Percentiles rank a stretch among this genome's conserved stretches.
These are phyloP conservation scores for Cyrtodaria siliqua DNA, from an alignment of 2,888 invertebrate genomes.

Conservation along the genomic window DNA sequence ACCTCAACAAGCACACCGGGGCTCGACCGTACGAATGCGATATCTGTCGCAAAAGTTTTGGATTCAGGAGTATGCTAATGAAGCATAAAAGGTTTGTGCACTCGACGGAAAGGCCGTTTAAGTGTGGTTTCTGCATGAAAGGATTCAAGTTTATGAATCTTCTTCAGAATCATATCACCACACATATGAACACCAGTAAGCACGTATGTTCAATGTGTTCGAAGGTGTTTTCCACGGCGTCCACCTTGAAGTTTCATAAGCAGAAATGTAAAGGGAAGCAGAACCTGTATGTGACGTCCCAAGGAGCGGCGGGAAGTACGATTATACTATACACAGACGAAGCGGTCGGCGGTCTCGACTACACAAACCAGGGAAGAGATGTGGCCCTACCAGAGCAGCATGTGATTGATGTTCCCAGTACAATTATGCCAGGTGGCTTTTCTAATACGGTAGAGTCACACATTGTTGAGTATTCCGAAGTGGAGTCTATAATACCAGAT, in stretches of 20 bases:
- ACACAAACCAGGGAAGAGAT: too few relatives aligned
- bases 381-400: too few relatives aligned
- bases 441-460: too few relatives aligned
- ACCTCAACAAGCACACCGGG: slow-evolving; percentile 79
- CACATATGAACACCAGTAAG: slow-evolving; percentile 70
- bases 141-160: slow-evolving; percentile 72
- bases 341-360: background rate
- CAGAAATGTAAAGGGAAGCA: slow-evolving; percentile 63
- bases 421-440: too few relatives aligned
- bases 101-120: slow-evolving; percentile 67
- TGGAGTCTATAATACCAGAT: too few relatives aligned
- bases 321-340: slow-evolving; percentile 15
- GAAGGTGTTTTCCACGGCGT: slow-evolving; percentile 62
- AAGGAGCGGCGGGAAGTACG: slow-evolving; percentile 1
- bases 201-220: slow-evolving; percentile 65
- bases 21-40: slow-evolving; percentile 72
- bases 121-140: slow-evolving; percentile 71
- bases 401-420: too few relatives aligned
- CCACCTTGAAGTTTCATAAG: slow-evolving; percentile 65
- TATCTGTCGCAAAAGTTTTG: slow-evolving; percentile 69
- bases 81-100: slow-evolving; percentile 74
- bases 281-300: background rate
- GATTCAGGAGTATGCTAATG: slow-evolving; percentile 70
- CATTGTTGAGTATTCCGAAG: too few relatives aligned
- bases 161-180: slow-evolving; percentile 68